These are phyloP conservation scores for Sturmia bella DNA, from an alignment of 2,888 invertebrate genomes.

Conservation along the genomic window DNA sequence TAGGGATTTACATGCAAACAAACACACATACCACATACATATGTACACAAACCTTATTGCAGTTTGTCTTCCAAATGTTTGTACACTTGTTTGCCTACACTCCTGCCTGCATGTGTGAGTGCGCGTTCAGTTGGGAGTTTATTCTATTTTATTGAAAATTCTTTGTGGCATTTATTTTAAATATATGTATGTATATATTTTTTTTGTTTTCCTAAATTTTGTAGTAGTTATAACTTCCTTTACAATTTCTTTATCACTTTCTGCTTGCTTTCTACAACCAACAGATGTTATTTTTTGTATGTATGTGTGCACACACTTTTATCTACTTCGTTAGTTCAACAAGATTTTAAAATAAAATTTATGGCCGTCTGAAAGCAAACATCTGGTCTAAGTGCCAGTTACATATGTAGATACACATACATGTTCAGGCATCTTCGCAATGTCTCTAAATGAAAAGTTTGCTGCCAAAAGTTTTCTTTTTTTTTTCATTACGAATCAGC, in stretches of 20 bases:
- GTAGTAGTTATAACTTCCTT: conserved; percentile 13
- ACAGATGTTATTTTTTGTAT: background rate
- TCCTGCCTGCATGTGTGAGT: background rate
- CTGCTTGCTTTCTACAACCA: conserved; percentile 15
- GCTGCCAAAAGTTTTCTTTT: no score
- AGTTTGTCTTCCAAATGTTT: conserved; percentile 1
- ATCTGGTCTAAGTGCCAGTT: conserved; percentile 15
- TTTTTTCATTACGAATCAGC: no score
- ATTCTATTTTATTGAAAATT: conserved; percentile 40
- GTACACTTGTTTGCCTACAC: background rate
- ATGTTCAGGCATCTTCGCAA: background rate
- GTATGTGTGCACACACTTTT: background rate
- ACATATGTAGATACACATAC: background rate
- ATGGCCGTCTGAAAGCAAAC: conserved; percentile 7
- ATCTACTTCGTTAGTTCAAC: background rate
- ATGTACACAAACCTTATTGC: conserved; percentile 28
- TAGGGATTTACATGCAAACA: conserved; percentile 34
- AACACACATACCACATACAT: conserved; percentile 15
- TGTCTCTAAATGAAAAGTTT: no score
- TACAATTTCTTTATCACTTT: conserved; percentile 35
- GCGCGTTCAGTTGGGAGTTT: conserved; percentile 29
- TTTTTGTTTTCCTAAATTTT: background rate
- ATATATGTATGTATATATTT: background rate
- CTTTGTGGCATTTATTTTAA: conserved; percentile 25
- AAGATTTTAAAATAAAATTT: conserved; percentile 15